Evolutionary conservation across 2,797 vertebrate genomes (phyloP).

Genomic region (Aselliscus stoliczkanus): DNA sequence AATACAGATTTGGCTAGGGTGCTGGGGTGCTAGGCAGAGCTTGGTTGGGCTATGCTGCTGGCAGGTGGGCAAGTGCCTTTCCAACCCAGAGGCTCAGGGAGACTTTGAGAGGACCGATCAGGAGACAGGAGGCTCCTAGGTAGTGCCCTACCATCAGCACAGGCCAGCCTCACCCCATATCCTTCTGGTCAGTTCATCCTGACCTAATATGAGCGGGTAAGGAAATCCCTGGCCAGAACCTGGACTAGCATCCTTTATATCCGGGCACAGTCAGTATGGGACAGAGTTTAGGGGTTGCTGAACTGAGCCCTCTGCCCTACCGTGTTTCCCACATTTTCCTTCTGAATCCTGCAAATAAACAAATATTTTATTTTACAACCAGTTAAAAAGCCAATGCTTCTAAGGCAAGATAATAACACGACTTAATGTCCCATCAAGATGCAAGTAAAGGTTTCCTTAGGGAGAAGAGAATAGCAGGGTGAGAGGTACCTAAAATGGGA

Average conservation of each 20-base stretch:
- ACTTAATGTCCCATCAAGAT: background rate
- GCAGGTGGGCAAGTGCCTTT: background rate
- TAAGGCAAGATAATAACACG: background rate
- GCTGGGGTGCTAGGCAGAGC: accelerated
- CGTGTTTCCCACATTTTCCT: background rate
- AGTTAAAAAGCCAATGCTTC: background rate
- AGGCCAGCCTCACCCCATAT: background rate
- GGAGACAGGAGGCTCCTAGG: background rate
- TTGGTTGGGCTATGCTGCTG: background rate
- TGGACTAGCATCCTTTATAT: background rate
- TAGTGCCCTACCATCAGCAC: background rate
- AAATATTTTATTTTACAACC: background rate
- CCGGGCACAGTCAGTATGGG: accelerated
- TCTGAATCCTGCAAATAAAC: background rate
- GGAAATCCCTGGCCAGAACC: background rate
- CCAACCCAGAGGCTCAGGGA: background rate
- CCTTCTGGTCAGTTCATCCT: background rate
- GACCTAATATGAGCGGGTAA: background rate
- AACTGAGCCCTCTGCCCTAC: background rate
- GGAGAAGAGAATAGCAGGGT: background rate
- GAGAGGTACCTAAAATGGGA: background rate
- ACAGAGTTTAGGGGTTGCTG: background rate
- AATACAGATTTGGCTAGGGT: background rate
- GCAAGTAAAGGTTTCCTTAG: background rate
- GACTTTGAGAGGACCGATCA: background rate